These are phyloP conservation scores for Drepana arcuata DNA, from an alignment of 1,140 invertebrate species.

Conservation along the genomic window DNA sequence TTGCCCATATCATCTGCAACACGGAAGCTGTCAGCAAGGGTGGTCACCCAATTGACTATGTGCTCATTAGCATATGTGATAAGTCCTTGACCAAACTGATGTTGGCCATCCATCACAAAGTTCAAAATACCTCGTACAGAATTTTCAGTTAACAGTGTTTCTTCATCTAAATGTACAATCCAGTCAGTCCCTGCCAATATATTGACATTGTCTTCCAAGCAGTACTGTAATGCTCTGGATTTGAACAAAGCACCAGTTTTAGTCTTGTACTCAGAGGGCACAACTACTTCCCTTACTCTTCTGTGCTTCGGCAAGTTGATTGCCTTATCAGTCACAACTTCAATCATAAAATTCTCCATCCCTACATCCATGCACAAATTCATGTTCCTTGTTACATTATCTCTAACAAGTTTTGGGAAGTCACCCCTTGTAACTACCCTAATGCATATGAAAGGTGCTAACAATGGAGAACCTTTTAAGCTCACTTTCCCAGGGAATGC, in stretches of 20 bases:
- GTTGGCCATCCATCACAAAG: conserved; percentile 94
- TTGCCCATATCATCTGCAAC: conserved; percentile 99
- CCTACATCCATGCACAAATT: conserved; percentile 91
- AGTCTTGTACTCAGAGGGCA: conserved; percentile 88
- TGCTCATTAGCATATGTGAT: conserved; percentile 98
- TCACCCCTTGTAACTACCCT: conserved; percentile 96
- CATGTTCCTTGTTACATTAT: conserved; percentile 92
- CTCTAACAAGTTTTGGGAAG: conserved; percentile 92
- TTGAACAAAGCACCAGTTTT: conserved; percentile 95
- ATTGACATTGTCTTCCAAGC: conserved; percentile 92
- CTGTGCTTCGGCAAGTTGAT: conserved; percentile 82
- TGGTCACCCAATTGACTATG: conserved; percentile 97
- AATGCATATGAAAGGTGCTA: conserved; percentile 96
- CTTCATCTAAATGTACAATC: conserved; percentile 98
- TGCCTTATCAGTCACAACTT: conserved; percentile 96
- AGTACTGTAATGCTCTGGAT: conserved; percentile 95
- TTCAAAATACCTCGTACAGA: conserved; percentile 93
- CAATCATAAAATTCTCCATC: conserved; percentile 96
- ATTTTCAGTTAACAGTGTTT: conserved; percentile 95
- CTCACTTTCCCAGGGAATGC: conserved; percentile 95
- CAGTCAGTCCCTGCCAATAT: conserved; percentile 92
- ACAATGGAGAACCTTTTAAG: conserved; percentile 89
- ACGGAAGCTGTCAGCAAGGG: conserved; percentile 95
- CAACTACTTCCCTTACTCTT: conserved; percentile 87
- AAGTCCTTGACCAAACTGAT: conserved; percentile 97